A percentile compares a stretch with the other conserved stretches of the same genome.
These are phyloP conservation scores for Hippocampus barbouri DNA, from an alignment of 2,113 vertebrate genomes.

Conservation along the genomic window DNA sequence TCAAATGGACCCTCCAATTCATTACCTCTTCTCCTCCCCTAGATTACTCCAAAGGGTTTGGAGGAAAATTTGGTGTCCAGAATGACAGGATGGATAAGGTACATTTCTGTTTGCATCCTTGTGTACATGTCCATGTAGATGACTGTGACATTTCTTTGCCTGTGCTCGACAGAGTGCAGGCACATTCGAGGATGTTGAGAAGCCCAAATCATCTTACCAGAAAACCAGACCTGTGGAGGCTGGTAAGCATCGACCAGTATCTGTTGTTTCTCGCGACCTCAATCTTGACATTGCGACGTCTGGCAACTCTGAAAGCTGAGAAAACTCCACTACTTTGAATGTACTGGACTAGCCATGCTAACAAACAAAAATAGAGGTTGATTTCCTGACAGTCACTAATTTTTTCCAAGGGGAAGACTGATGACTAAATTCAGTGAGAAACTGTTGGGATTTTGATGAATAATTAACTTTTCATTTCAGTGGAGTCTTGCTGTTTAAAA, in stretches of 20 bases:
- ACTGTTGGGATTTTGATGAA: no score
- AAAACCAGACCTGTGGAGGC: slow-evolving; percentile 89
- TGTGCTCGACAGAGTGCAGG: slow-evolving; percentile 77
- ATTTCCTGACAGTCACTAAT: no score
- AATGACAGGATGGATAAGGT: slow-evolving; percentile 98
- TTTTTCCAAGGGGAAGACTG: no score
- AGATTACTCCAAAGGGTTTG: slow-evolving; percentile 95
- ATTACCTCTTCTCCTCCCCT: slow-evolving; percentile 11
- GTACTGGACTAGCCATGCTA: no score
- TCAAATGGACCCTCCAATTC: neutral
- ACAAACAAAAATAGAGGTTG: no score
- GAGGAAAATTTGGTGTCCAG: slow-evolving; percentile 93
- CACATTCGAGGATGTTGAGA: slow-evolving; percentile 86
- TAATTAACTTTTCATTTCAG: no score
- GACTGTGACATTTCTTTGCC: neutral
- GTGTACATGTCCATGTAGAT: accelerated
- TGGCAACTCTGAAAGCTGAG: no score
- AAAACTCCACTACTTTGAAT: neutral
- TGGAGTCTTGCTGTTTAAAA: no score
- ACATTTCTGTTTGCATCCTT: neutral
- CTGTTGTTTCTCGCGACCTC: neutral
- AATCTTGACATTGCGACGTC: no score
- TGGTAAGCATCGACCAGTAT: slow-evolving; percentile 68
- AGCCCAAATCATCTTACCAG: slow-evolving; percentile 80
- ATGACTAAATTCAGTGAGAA: no score